These are phyloP conservation scores for Pyrgilauda ruficollis DNA, from an alignment of 2,113 vertebrate genomes.

Conservation along the genomic window DNA sequence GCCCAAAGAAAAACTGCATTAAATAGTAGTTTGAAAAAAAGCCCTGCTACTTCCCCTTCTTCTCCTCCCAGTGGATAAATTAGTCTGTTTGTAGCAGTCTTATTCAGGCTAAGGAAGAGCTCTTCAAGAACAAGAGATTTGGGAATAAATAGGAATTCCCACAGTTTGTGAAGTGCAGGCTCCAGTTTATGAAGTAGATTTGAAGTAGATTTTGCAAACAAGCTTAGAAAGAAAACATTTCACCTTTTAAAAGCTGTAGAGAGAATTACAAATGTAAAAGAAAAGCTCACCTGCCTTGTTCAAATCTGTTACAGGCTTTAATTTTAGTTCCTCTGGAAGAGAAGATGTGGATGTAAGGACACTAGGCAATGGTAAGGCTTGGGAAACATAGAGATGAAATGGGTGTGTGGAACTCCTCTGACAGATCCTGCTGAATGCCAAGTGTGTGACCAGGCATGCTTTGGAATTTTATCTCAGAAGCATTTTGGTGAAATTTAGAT, in stretches of 20 bases:
- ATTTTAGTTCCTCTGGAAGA: slow-evolving; percentile 96
- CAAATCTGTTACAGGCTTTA: slow-evolving; percentile 82
- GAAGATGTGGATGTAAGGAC: slow-evolving; percentile 98
- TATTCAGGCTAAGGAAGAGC: neutral
- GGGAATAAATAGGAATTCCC: neutral
- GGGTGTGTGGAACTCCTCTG: neutral
- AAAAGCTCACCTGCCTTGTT: neutral
- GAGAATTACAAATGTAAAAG: neutral
- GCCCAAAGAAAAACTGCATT: neutral
- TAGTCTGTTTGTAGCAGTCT: neutral
- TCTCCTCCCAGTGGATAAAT: neutral
- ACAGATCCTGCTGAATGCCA: neutral
- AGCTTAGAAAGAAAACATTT: neutral
- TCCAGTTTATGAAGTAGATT: neutral
- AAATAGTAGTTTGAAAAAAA: neutral
- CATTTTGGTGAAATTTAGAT: neutral
- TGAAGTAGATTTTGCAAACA: neutral
- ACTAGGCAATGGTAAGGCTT: slow-evolving; percentile 89
- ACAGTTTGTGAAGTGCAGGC: neutral
- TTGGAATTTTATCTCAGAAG: neutral
- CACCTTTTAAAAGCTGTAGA: neutral
- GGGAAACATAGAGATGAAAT: neutral
- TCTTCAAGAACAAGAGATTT: neutral
- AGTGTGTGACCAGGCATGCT: neutral
- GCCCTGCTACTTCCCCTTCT: neutral